Conservation (phyloP, 2,797 vertebrate species). For the Tragopan temminckii region DNA sequence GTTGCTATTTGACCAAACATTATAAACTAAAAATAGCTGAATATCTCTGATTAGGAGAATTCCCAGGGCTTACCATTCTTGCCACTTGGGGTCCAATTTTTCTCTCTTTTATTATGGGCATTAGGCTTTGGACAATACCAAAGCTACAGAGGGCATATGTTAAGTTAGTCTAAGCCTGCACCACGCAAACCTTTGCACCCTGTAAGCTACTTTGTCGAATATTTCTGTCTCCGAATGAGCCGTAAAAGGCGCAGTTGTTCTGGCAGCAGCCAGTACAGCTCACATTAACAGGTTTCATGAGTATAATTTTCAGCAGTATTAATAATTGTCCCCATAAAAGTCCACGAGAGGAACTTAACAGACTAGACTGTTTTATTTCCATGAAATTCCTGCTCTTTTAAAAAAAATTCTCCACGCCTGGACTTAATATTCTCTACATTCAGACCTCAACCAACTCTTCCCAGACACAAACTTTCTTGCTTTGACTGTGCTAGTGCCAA, state of each 20-base stretch:
- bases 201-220: background rate
- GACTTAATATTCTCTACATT: slow-evolving; percentile 46
- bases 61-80: slow-evolving; percentile 72
- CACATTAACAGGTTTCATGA: slow-evolving; percentile 48
- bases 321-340: slow-evolving; percentile 66
- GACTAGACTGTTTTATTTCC: slow-evolving; percentile 56
- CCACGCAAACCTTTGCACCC: slow-evolving; percentile 56
- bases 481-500: background rate
- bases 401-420: slow-evolving; percentile 38
- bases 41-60: slow-evolving; percentile 86
- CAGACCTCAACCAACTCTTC: background rate
- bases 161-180: slow-evolving; percentile 71
- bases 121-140: slow-evolving; percentile 72
- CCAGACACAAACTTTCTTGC: slow-evolving; percentile 18
- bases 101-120: slow-evolving; percentile 70
- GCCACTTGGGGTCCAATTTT: slow-evolving; percentile 73
- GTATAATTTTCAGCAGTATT: slow-evolving; percentile 66
- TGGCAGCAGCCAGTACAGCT: slow-evolving; percentile 35
- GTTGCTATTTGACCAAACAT: slow-evolving; percentile 89
- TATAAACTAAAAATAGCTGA: slow-evolving; percentile 82
- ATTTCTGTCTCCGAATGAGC: slow-evolving; percentile 60
- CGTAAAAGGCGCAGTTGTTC: slow-evolving; percentile 42
- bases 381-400: slow-evolving; percentile 58
- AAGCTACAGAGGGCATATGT: slow-evolving; percentile 70
- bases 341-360: slow-evolving; percentile 54